Evolutionary conservation across 1,140 invertebrate species (phyloP), one percentile per base, ranked within the genome.

Genomic region (Gonatopus flavifemur): DNA sequence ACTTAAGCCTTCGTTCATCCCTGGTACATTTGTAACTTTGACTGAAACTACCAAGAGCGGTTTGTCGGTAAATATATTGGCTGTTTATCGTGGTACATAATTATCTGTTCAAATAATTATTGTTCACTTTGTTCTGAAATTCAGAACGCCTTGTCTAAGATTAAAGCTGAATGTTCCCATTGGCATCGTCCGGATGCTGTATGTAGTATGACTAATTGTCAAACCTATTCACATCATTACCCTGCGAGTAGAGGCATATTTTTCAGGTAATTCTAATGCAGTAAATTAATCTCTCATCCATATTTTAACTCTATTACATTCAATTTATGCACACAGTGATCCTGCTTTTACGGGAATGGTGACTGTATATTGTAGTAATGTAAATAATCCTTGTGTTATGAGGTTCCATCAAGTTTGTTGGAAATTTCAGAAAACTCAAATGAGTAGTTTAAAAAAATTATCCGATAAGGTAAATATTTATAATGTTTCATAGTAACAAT

Each of bases 321-420:
- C 39, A 22, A 16, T 35, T 32, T 35, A 35, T 52, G 21, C n/a
- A n/a, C n/a, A n/a, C 32, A 67, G 66, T 1, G 66, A 69, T 49
- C 68, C 71, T 44, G 58, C 62, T 12, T 72, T 67, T 30, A 60
- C 43, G 55, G 69, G 68, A n/a, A 55, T 72, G 39, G 57, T 72
- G 6, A 45, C 49, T 37, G 31, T 71, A 40, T 63, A 44, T 1
- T 74, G 71, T 37, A 59, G 52, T 21, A 69, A 70, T 44, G 15
- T 35, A 9, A 37, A 16, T 6, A 49, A 53, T 55, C 49, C 56
- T 3, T 72, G 69, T 35, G 24, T n/a, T 16, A 49, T 66, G 6
- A 55, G 47, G 15, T 70, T 56, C 56, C 68, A 70, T 52, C 18
- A 12, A 18, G 19, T 13, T 24, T 70, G 68, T 52, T 70, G 68